Conservation (phyloP, 2,113 vertebrate species). For the Psammodynastes pulverulentus region DNA sequence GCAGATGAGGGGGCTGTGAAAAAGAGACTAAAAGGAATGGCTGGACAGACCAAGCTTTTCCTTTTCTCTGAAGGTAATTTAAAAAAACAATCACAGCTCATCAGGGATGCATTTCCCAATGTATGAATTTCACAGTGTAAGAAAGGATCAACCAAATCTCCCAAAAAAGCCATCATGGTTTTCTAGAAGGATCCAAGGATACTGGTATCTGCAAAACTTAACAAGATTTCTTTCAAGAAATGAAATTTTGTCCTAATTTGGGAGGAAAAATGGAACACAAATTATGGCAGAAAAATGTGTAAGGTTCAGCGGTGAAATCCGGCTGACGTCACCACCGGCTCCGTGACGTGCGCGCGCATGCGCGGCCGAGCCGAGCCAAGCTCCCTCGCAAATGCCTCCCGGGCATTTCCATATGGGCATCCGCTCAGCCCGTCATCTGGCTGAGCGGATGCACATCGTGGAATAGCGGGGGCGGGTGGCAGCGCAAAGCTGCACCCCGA, state of each 20-base stretch:
- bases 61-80: not conserved
- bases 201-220: not conserved
- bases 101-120: not conserved
- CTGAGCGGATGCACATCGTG: too few species aligned
- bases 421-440: too few species aligned
- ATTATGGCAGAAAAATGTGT: not conserved
- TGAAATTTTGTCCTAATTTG: not conserved
- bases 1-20: not conserved
- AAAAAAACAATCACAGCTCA: not conserved
- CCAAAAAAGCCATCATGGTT: not conserved
- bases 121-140: not conserved
- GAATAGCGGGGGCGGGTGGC: too few species aligned
- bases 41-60: not conserved
- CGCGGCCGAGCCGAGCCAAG: too few species aligned
- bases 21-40: not conserved
- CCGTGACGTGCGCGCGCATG: too few species aligned
- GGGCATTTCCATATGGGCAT: too few species aligned
- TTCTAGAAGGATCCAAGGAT: not conserved
- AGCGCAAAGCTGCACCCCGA: too few species aligned
- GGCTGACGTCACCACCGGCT: too few species aligned
- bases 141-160: not conserved
- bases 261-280: not conserved
- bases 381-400: too few species aligned
- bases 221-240: not conserved
- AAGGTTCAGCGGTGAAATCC: too few species aligned